These are phyloP conservation scores for Sigmodon hispidus DNA, from an alignment of 2,113 vertebrate species.

Conservation along the genomic window DNA sequence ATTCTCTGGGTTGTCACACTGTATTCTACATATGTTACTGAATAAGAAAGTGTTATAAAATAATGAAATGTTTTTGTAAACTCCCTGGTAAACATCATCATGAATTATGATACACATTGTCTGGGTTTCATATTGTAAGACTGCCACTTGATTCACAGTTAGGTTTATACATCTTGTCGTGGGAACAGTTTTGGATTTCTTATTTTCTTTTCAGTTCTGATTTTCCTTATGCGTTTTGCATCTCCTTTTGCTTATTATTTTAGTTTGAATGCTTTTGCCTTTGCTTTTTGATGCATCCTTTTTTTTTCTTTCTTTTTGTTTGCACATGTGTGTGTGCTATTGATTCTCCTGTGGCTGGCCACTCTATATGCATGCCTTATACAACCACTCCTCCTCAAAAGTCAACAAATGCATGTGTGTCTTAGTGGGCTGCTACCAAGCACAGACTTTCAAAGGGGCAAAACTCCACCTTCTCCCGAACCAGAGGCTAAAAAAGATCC, in stretches of 20 bases:
- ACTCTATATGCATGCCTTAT: conserved; percentile 88
- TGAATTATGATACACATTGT: conserved; percentile 85
- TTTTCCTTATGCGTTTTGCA: conserved; percentile 85
- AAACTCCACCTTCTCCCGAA: conserved; percentile 86
- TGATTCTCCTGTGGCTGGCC: conserved; percentile 86
- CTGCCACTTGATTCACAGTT: conserved; percentile 86
- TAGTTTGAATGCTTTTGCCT: conserved; percentile 84
- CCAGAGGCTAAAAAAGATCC: conserved; percentile 91
- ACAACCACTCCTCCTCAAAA: conserved; percentile 90
- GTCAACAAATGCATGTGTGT: conserved; percentile 90
- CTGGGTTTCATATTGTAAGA: conserved; percentile 87
- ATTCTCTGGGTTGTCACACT: conserved; percentile 79
- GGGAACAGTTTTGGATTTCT: conserved; percentile 85
- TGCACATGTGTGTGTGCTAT: conserved; percentile 67
- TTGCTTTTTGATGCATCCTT: conserved; percentile 87
- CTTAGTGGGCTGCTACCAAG: conserved; percentile 89
- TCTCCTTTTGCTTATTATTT: conserved; percentile 86
- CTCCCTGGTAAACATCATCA: conserved; percentile 86
- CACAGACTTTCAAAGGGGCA: conserved; percentile 88
- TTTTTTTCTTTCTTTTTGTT: conserved; percentile 89
- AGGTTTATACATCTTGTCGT: conserved; percentile 87
- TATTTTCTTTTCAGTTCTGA: conserved; percentile 87
- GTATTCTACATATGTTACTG: conserved; percentile 82
- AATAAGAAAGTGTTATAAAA: conserved; percentile 86
- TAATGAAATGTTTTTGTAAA: conserved; percentile 87